phyloP scores from a whole-genome alignment of 2,888 invertebrate genomes.

The Andrena minutula region DNA sequence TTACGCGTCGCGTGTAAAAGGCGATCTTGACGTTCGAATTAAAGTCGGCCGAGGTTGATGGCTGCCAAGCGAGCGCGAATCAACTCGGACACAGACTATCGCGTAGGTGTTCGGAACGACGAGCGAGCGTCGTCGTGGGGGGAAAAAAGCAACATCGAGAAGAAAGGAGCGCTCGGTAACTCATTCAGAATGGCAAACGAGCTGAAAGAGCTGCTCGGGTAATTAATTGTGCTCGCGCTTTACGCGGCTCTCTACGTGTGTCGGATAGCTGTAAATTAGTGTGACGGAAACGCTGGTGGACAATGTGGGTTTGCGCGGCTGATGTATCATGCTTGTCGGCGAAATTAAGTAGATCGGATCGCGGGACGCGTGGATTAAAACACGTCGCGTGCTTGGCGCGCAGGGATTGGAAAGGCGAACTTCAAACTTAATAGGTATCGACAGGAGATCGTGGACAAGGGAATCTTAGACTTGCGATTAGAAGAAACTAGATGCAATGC shows the following conservation, averaged over 20 bases:
- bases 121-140: slow-evolving; percentile 24
- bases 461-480: neutral
- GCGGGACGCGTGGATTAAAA: slow-evolving; percentile 41
- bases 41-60: slow-evolving; percentile 66
- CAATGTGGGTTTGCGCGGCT: slow-evolving; percentile 53
- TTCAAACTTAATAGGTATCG: slow-evolving; percentile 6
- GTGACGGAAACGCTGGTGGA: slow-evolving; percentile 70
- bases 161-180: slow-evolving; percentile 74
- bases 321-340: slow-evolving; percentile 53
- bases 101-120: slow-evolving; percentile 68
- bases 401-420: neutral
- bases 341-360: slow-evolving; percentile 54
- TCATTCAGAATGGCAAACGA: slow-evolving; percentile 79
- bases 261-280: slow-evolving; percentile 76
- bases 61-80: slow-evolving; percentile 65
- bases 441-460: too few relatives aligned
- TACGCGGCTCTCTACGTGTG: slow-evolving; percentile 57
- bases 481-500: neutral
- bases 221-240: slow-evolving; percentile 81
- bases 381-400: neutral
- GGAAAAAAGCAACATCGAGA: slow-evolving; percentile 40
- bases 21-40: slow-evolving; percentile 68
- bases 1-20: slow-evolving; percentile 44
- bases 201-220: slow-evolving; percentile 77
- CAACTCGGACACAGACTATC: slow-evolving; percentile 59